These are phyloP conservation scores for Drosophila gaucha DNA, from an alignment of 2,888 invertebrate species.

Conservation along the genomic window DNA sequence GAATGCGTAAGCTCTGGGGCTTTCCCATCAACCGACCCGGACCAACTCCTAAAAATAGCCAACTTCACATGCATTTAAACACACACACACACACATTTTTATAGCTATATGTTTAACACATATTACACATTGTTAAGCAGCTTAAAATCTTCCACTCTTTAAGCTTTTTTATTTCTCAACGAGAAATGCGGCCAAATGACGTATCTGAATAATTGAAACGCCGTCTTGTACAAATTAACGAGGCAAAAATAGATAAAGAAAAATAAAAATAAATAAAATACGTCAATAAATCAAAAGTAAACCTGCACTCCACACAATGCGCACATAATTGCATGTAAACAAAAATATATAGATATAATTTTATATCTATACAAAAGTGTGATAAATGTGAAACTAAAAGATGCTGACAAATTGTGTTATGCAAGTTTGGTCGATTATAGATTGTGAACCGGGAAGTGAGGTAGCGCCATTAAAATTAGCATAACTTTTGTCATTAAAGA, in stretches of 20 bases:
- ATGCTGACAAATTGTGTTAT: slow-evolving; percentile 47
- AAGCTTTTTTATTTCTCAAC: slow-evolving; percentile 35
- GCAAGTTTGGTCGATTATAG: slow-evolving; percentile 32
- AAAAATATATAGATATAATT: slow-evolving; percentile 4
- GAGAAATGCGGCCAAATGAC: slow-evolving; percentile 65
- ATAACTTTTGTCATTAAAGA: slow-evolving; percentile 23
- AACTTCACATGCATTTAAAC: slow-evolving; percentile 1
- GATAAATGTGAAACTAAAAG: slow-evolving; percentile 18
- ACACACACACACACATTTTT: slow-evolving; percentile 2
- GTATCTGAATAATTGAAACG: slow-evolving; percentile 61
- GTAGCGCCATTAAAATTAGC: slow-evolving; percentile 27
- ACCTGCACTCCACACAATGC: slow-evolving; percentile 25
- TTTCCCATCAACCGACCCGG: slow-evolving; percentile 23
- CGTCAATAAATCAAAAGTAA: slow-evolving; percentile 50
- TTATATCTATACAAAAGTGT: slow-evolving; percentile 1
- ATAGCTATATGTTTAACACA: neutral
- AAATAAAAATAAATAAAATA: slow-evolving; percentile 17
- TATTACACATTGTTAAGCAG: slow-evolving; percentile 45
- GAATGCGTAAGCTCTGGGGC: slow-evolving; percentile 17
- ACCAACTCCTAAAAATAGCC: slow-evolving; percentile 20
- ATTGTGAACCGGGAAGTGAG: slow-evolving; percentile 7
- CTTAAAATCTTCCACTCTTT: slow-evolving; percentile 46
- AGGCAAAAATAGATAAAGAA: slow-evolving; percentile 31
- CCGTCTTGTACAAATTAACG: slow-evolving; percentile 50
- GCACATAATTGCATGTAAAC: slow-evolving; percentile 23